A percentile compares a stretch with the other conserved stretches of the same genome.
Conservation (phyloP, 1,140 invertebrate genomes). For the Macrocentrus cingulum region DNA sequence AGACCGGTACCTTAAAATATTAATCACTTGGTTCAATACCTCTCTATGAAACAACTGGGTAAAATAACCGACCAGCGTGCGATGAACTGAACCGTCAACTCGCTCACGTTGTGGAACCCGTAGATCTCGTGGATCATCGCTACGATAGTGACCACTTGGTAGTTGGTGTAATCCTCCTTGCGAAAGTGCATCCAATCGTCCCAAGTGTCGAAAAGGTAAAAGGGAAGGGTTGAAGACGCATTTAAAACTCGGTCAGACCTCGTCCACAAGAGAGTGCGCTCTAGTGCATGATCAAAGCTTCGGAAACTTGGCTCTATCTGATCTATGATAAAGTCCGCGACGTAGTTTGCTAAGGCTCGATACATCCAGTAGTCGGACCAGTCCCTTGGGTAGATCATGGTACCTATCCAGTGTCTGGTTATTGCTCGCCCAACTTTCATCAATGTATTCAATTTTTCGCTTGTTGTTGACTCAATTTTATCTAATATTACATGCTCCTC, state of each 20-base stretch:
- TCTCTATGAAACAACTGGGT: not conserved
- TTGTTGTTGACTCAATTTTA: constrained; percentile 14
- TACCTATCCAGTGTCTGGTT: constrained; percentile 10
- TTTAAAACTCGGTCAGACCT: constrained; percentile 1
- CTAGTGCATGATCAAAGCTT: constrained; percentile 1
- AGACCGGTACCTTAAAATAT: not conserved
- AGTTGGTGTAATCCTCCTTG: not conserved
- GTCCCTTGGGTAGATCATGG: constrained; percentile 1
- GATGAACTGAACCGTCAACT: not conserved
- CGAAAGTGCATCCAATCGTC: constrained; percentile 13
- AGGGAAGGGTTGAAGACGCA: constrained; percentile 9
- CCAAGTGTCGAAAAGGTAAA: constrained; percentile 18
- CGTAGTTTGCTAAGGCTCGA: constrained; percentile 7
- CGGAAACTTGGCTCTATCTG: constrained; percentile 16
- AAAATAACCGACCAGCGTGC: not conserved
- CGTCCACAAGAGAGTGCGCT: constrained; percentile 9
- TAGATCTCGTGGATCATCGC: constrained; percentile 13
- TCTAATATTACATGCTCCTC: constrained; percentile 1
- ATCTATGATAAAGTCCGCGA: constrained; percentile 12
- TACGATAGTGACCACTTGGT: constrained; percentile 2
- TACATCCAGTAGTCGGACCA: constrained; percentile 14
- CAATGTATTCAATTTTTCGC: constrained; percentile 13
- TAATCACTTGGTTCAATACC: not conserved
- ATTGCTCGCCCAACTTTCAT: not conserved
- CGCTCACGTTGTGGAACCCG: not conserved